Evolutionary conservation across 2,113 vertebrate genomes (phyloP).

Genomic region (Lophotis ruficrista): DNA sequence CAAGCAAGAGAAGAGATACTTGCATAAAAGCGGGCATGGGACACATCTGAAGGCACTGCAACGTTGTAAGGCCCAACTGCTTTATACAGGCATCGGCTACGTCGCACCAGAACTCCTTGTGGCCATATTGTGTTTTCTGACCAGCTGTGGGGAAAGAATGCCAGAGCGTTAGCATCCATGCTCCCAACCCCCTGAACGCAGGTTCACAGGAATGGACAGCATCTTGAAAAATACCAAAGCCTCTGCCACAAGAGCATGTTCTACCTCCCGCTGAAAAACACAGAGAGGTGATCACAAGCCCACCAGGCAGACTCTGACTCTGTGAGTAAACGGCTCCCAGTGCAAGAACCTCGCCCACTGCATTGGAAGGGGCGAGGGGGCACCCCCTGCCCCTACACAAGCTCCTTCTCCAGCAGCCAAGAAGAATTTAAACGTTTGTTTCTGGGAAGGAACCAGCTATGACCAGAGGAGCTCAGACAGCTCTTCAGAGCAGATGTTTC

Average conservation of each 20-base stretch:
- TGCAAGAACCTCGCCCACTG: background rate
- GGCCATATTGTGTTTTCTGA: conserved; percentile 97
- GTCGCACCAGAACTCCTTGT: conserved; percentile 95
- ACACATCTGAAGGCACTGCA: conserved; percentile 95
- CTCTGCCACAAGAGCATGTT: background rate
- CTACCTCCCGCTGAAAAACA: background rate
- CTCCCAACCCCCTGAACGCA: fast-evolving
- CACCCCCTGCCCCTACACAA: background rate
- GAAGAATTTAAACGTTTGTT: background rate
- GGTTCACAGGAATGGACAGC: fast-evolving
- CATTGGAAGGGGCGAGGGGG: background rate
- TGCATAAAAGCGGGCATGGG: conserved; percentile 97
- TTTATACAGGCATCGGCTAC: conserved; percentile 94
- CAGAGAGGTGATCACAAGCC: background rate
- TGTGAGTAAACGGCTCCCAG: background rate
- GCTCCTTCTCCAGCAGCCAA: background rate
- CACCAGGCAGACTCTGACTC: background rate
- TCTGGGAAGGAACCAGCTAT: background rate
- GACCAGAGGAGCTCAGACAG: background rate
- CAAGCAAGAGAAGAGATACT: conserved; percentile 74
- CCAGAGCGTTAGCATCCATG: conserved; percentile 10
- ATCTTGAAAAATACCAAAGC: background rate
- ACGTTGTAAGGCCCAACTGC: conserved; percentile 95
- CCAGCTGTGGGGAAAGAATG: conserved; percentile 81
- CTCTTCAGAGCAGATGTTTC: background rate